Conservation (phyloP, 1,140 invertebrate genomes). For the Rhynchophorus ferrugineus region DNA sequence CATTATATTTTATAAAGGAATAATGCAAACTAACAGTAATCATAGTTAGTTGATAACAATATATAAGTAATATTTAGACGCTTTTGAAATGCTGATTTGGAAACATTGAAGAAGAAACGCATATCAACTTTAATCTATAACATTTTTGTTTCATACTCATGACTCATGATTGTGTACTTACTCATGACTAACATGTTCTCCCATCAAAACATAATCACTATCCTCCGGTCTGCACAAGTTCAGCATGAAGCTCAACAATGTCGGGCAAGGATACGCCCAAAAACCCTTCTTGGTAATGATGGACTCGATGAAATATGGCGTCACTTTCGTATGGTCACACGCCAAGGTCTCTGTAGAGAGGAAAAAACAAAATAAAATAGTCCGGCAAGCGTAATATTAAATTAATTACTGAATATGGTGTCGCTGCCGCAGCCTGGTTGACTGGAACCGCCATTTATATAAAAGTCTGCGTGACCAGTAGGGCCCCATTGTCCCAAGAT, state of each 20-base stretch:
- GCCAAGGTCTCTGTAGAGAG: slow-evolving; percentile 65
- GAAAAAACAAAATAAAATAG: background rate
- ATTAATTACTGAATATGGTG: slow-evolving; percentile 70
- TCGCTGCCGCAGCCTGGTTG: slow-evolving; percentile 78
- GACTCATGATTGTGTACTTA: too few species aligned
- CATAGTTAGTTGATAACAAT: too few species aligned
- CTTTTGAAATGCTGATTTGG: too few species aligned
- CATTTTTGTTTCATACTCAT: too few species aligned
- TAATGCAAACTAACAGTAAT: too few species aligned
- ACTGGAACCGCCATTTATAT: slow-evolving; percentile 80
- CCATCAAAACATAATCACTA: slow-evolving; percentile 73
- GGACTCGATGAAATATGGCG: slow-evolving; percentile 80
- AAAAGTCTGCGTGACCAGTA: slow-evolving; percentile 82
- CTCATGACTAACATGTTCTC: slow-evolving; percentile 56
- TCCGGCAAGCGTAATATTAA: background rate
- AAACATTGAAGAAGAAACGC: too few species aligned
- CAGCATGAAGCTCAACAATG: slow-evolving; percentile 69
- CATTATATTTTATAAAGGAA: too few species aligned
- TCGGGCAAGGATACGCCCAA: slow-evolving; percentile 74
- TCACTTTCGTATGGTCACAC: slow-evolving; percentile 81
- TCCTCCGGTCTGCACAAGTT: slow-evolving; percentile 71
- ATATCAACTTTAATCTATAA: too few species aligned
- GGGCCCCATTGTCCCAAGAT: slow-evolving; percentile 78
- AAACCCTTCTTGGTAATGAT: slow-evolving; percentile 70
- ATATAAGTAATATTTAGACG: too few species aligned